Evolutionary conservation across 2,888 invertebrate genomes (phyloP).

Genomic region (Scelioninae gen. 1): DNA sequence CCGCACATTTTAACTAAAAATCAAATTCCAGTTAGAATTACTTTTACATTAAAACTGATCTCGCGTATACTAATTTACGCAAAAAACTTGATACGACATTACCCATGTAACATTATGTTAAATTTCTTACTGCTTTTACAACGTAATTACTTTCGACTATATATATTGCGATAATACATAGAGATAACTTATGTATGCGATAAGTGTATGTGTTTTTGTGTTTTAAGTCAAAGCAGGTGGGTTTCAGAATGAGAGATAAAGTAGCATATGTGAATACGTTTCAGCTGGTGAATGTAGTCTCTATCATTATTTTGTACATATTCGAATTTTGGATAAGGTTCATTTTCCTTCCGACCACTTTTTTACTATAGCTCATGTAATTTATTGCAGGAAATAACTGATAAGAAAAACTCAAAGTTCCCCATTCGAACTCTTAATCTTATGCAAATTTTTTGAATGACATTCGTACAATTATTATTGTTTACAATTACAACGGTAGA

Average conservation of each 20-base stretch:
- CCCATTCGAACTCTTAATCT: background rate
- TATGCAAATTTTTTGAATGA: background rate
- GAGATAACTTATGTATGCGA: conserved; percentile 46
- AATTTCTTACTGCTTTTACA: conserved; percentile 27
- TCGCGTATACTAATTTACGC: background rate
- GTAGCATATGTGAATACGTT: conserved; percentile 51
- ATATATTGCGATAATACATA: conserved; percentile 40
- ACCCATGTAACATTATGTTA: conserved; percentile 14
- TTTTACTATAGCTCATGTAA: background rate
- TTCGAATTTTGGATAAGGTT: conserved; percentile 36
- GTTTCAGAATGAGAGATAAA: conserved; percentile 47
- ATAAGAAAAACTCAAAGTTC: background rate
- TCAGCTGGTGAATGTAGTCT: conserved; percentile 31
- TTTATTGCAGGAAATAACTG: conserved; percentile 12
- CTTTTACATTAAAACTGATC: conserved; percentile 11
- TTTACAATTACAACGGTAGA: background rate
- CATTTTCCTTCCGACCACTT: conserved; percentile 14
- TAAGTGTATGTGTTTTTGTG: conserved; percentile 52
- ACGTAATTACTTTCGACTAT: conserved; percentile 50
- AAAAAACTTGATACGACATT: conserved; percentile 10
- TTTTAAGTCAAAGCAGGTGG: conserved; percentile 60
- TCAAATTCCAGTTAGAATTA: background rate
- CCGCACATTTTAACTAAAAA: too few relatives aligned
- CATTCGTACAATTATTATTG: conserved; percentile 5
- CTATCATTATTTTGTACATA: conserved; percentile 30